Conservation (phyloP, 2,797 vertebrate species). For the Acanthiza pusilla region DNA sequence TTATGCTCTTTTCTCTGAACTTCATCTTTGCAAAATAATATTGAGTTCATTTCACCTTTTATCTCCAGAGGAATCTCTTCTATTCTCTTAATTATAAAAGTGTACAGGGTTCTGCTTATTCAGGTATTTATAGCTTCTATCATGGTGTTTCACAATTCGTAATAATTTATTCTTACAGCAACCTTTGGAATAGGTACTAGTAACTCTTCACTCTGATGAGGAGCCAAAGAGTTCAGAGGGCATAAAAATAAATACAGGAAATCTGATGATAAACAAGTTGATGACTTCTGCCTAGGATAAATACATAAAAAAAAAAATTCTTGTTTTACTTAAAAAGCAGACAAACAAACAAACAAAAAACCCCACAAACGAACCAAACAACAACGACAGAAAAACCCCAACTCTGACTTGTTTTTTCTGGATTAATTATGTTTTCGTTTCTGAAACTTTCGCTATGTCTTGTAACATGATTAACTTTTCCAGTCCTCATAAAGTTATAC, state of each 20-base stretch:
- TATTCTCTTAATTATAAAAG: background rate
- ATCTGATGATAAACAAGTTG: background rate
- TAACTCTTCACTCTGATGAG: background rate
- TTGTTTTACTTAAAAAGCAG: background rate
- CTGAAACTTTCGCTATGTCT: background rate
- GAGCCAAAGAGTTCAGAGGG: background rate
- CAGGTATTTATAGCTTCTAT: background rate
- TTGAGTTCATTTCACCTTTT: background rate
- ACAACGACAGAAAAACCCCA: background rate
- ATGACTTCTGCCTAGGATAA: background rate
- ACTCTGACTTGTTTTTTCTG: background rate
- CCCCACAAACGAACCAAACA: background rate
- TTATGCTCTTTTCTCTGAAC: background rate
- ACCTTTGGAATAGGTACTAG: background rate
- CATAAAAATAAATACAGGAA: background rate
- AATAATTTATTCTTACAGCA: background rate
- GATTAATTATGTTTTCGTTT: background rate
- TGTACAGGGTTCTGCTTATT: background rate
- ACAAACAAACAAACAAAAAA: background rate
- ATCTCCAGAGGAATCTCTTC: background rate
- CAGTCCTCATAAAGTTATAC: background rate
- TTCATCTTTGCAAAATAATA: background rate
- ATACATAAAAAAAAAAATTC: background rate
- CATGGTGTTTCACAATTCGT: fast-evolving
- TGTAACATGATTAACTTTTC: background rate